Base-by-base conservation (phyloP, 2,888 invertebrate species). In the Xestia rhomboidea region DNA sequence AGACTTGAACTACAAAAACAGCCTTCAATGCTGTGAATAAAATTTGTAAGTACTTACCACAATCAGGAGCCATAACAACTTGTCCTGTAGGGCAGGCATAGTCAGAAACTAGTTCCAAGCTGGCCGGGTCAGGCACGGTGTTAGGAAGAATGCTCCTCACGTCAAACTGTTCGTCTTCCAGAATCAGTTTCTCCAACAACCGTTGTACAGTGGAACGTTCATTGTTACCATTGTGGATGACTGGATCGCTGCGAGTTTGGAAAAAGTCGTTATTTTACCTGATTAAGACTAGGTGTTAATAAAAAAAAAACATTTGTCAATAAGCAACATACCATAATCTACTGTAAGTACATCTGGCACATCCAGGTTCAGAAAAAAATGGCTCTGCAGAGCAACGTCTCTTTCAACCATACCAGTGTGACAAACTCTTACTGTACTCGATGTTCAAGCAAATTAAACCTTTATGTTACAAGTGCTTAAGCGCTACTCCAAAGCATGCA, bases 141-240 rank as follows among this genome's bases (percentile, higher is more conserved):
- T 99, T 99, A 27, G 99, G 99, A 73, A 99, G 96, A 90, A 99
- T 99, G 91, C 98, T 99, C 90, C 98, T 97, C 7, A 99, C 99
- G 91, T 99, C 99, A 93, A 99, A 99, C 94, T 99, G 99, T 95
- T 99, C 99, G 94, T 99, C 98, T 96, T 99, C 99, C 82, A 99
- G 97, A 87, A 99, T 99, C 1, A 99, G 97, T 93, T 98, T 98
- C 95, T 99, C 98, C 88, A 99, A 96, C 79, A 99, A 97, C 77
- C 98, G 97, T 92, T 99, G 98, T 0, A 99, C 99, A 74, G 97
- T 98, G 3, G 99, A 98, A 80, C 99, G 97, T 94, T 99, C 99
- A 91, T 99, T 99, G 73, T 98, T 98, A 89, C 98, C 98, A 63
- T 98, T 97, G 93, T 99, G 98, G 83, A 98, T 97, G 81, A 99